Evolutionary conservation across 2,113 vertebrate genomes (phyloP).

Genomic region (Potamarius usumacintae): DNA sequence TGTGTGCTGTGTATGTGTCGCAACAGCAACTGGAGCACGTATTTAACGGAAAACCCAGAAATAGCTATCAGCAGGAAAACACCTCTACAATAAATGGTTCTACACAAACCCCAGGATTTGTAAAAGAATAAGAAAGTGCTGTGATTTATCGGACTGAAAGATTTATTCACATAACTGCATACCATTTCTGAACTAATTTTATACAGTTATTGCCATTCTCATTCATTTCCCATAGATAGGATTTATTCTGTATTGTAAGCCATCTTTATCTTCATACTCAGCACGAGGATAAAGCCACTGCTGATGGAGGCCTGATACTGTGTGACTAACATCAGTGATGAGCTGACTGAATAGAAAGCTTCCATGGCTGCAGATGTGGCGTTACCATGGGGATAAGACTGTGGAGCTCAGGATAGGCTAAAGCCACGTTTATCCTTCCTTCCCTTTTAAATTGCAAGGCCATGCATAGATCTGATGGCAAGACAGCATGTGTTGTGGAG

Average conservation of each 20-base stretch:
- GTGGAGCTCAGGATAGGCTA: slow-evolving; percentile 26
- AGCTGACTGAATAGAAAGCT: slow-evolving; percentile 52
- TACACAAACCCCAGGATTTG: background rate
- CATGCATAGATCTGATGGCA: slow-evolving; percentile 19
- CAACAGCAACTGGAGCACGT: background rate
- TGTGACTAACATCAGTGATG: slow-evolving; percentile 54
- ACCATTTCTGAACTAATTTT: background rate
- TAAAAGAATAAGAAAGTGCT: background rate
- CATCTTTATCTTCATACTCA: slow-evolving; percentile 3
- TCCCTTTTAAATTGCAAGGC: slow-evolving; percentile 40
- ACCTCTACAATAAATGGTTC: background rate
- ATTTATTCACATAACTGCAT: slow-evolving; percentile 6
- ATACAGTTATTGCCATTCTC: background rate
- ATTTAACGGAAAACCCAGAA: background rate
- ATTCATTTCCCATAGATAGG: slow-evolving; percentile 16
- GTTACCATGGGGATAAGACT: slow-evolving; percentile 53
- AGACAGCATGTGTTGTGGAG: slow-evolving; percentile 5
- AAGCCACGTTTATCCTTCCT: slow-evolving; percentile 19
- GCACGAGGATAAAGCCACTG: slow-evolving; percentile 28
- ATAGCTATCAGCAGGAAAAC: background rate
- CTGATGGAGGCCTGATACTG: slow-evolving; percentile 43
- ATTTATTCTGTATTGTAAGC: slow-evolving; percentile 14
- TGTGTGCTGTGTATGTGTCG: slow-evolving; percentile 10
- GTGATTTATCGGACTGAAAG: slow-evolving; percentile 16
- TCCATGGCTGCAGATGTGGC: slow-evolving; percentile 48